Conservation (phyloP, 53 echinoderm and acorn worm genomes). For the Crossaster papposus region DNA sequence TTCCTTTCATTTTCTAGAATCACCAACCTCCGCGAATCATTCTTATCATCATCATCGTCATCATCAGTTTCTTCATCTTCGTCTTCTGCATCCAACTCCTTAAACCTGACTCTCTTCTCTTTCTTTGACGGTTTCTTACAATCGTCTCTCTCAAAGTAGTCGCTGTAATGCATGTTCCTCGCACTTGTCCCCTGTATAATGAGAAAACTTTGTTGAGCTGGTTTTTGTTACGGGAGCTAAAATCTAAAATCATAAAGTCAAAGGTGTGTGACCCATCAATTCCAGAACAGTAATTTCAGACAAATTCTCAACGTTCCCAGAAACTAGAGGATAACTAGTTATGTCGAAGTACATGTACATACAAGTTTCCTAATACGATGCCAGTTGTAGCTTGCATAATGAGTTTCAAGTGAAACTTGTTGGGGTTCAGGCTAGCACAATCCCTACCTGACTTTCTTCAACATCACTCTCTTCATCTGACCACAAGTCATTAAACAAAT, state of each 20-base stretch:
- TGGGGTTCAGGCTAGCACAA: neutral
- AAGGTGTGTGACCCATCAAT: no score
- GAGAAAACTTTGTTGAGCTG: no score
- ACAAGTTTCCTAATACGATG: no score
- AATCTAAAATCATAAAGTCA: no score
- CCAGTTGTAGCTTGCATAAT: no score
- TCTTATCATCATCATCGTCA: conserved; percentile 31
- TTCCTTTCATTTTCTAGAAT: conserved; percentile 4
- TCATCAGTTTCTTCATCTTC: conserved; percentile 50
- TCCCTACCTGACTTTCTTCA: conserved; percentile 42
- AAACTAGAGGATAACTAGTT: no score
- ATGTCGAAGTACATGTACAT: no score
- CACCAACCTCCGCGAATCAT: conserved; percentile 43
- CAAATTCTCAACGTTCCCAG: no score
- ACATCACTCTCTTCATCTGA: conserved; percentile 67
- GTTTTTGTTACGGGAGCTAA: no score
- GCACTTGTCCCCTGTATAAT: conserved; percentile 64
- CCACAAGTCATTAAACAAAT: conserved; percentile 74
- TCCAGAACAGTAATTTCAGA: no score
- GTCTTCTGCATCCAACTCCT: conserved; percentile 45
- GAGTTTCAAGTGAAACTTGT: no score
- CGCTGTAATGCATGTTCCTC: conserved; percentile 70
- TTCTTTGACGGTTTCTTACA: conserved; percentile 15
- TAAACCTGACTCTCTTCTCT: conserved; percentile 67
- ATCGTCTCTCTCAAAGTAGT: conserved; percentile 70